Percentiles rank a stretch among this genome's conserved stretches.
phyloP scores from a whole-genome alignment of 2,113 vertebrate species.

The Sebastes schlegelii region DNA sequence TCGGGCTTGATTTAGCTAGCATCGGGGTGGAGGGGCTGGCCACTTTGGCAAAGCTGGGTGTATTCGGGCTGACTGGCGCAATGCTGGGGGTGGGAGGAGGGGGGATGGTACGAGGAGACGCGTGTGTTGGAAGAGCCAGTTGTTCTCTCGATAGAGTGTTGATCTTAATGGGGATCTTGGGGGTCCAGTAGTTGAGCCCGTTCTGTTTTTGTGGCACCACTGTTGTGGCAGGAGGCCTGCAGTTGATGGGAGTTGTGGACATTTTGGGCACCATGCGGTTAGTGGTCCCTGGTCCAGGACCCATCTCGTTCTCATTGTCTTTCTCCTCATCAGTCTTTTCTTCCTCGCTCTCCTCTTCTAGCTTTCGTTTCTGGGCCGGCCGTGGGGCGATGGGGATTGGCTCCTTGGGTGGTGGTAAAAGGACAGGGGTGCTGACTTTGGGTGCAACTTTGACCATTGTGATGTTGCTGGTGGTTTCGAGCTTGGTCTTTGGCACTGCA shows the following conservation, averaged over 20 bases:
- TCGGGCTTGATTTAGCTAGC: conserved; percentile 72
- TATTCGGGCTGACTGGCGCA: conserved; percentile 75
- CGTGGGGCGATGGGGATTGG: conserved; percentile 69
- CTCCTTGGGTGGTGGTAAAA: conserved; percentile 74
- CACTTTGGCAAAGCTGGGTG: conserved; percentile 63
- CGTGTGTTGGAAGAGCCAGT: conserved; percentile 77
- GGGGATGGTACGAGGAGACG: conserved; percentile 71
- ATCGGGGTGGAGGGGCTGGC: conserved; percentile 63
- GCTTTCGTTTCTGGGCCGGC: conserved; percentile 66
- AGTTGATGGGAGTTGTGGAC: conserved; percentile 76
- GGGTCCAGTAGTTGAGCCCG: conserved; percentile 83
- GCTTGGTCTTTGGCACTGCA: conserved; percentile 81
- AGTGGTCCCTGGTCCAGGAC: conserved; percentile 59
- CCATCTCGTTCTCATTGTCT: conserved; percentile 63
- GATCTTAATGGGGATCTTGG: conserved; percentile 84
- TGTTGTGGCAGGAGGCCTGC: conserved; percentile 68
- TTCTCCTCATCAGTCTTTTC: conserved; percentile 80
- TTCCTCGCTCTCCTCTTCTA: conserved; percentile 75
- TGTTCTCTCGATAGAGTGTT: conserved; percentile 85
- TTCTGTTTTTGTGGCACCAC: conserved; percentile 80
- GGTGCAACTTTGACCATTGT: conserved; percentile 82
- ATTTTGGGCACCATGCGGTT: conserved; percentile 83
- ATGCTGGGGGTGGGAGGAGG: conserved; percentile 71
- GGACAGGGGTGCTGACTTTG: conserved; percentile 66
- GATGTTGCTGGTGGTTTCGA: conserved; percentile 77